phyloP scores from a whole-genome alignment of 2,888 invertebrate genomes.

The Terebella lapidaria region DNA sequence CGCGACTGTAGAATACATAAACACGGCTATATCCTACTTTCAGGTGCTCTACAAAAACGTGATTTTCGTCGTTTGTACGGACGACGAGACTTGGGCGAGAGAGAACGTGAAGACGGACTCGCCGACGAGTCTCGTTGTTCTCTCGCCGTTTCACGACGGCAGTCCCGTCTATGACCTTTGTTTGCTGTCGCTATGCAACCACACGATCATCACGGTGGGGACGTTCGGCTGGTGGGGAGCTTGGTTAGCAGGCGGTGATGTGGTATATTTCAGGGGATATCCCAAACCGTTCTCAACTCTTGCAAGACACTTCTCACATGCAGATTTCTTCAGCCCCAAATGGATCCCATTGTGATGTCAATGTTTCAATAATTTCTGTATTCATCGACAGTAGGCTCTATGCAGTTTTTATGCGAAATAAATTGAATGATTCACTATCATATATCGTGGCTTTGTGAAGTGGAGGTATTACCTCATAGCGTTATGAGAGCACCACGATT shows the following conservation, averaged over 20 bases:
- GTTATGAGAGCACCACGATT: no score
- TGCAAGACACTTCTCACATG: constrained; percentile 14
- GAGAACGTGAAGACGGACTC: constrained; percentile 11
- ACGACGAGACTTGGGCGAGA: constrained; percentile 21
- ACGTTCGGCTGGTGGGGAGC: constrained; percentile 28
- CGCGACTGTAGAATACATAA: constrained; percentile 18
- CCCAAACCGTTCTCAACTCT: constrained; percentile 16
- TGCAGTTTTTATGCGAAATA: no score
- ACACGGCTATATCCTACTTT: constrained; percentile 23
- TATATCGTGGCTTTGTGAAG: no score
- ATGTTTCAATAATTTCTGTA: no score
- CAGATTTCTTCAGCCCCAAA: constrained; percentile 21
- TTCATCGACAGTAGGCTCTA: no score
- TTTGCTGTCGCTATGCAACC: constrained; percentile 24
- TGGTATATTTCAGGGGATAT: constrained; percentile 22
- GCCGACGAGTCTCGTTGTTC: constrained; percentile 10
- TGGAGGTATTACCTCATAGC: no score
- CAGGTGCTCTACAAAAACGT: constrained; percentile 17
- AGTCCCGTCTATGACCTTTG: constrained; percentile 21
- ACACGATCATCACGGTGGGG: constrained; percentile 26
- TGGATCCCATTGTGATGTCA: constrained; percentile 21
- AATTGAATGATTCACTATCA: no score
- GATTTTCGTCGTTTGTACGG: constrained; percentile 25
- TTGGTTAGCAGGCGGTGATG: constrained; percentile 23
- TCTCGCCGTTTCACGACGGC: constrained; percentile 11